phyloP scores from a whole-genome alignment of 2,888 invertebrate genomes.

The Tiliacea citrago region DNA sequence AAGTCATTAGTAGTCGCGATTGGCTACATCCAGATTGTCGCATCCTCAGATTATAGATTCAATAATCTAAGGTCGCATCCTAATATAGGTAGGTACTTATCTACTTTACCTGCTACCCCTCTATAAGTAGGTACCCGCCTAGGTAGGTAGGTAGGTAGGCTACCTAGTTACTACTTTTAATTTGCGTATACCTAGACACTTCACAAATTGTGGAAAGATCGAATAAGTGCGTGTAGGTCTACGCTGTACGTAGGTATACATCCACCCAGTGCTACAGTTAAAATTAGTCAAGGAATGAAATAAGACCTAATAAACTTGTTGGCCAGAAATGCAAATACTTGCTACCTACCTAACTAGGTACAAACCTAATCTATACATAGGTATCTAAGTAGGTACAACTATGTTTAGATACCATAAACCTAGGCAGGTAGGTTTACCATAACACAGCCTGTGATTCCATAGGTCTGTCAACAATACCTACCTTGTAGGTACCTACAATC shows the following conservation, averaged over 20 bases:
- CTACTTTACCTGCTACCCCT: no score
- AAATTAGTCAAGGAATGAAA: conserved; percentile 7
- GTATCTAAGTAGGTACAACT: background rate
- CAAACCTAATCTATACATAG: background rate
- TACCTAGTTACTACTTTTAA: no score
- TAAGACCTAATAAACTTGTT: background rate
- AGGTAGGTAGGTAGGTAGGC: no score
- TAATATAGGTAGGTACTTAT: no score
- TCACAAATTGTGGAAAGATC: no score
- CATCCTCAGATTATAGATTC: no score
- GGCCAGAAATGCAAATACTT: background rate
- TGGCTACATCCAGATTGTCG: no score
- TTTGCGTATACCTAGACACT: no score
- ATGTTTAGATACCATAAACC: background rate
- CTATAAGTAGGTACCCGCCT: no score
- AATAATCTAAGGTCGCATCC: no score
- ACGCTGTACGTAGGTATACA: background rate
- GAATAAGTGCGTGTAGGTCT: no score
- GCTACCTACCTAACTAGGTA: background rate
- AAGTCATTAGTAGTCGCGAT: no score
- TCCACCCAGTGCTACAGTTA: background rate
- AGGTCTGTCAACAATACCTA: background rate
- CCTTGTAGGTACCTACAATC: background rate
- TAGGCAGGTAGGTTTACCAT: background rate
- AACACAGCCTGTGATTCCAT: background rate